Evolutionary conservation across 2,113 vertebrate species (phyloP).

Genomic region (Naja naja): DNA sequence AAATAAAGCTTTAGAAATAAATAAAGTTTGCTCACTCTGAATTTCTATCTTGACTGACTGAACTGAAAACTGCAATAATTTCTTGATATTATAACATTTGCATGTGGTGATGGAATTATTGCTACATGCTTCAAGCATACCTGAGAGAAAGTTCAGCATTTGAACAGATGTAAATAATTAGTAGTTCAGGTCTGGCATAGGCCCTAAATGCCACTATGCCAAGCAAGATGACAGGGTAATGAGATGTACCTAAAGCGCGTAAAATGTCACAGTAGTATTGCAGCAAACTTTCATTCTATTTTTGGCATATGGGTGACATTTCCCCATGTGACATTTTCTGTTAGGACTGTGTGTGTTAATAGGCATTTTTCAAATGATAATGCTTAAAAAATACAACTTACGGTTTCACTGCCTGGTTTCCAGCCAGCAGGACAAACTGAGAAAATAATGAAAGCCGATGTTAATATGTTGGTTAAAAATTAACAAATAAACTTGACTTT

Average conservation of each 20-base stretch:
- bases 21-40: background rate
- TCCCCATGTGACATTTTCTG: background rate
- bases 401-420: conserved; percentile 97
- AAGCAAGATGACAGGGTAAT: background rate
- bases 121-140: background rate
- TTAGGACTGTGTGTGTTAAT: background rate
- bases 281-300: background rate
- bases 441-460: conserved; percentile 12
- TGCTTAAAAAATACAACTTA: conserved; percentile 71
- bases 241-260: background rate
- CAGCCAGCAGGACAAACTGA: conserved; percentile 95
- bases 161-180: background rate
- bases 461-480: conserved; percentile 12
- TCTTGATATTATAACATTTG: background rate
- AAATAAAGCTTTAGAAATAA: background rate
- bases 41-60: background rate
- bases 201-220: background rate
- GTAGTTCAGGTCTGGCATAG: background rate
- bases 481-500: background rate
- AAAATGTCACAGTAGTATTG: background rate
- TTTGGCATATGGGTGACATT: background rate
- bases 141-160: background rate
- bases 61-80: background rate
- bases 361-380: background rate
- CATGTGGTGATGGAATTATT: background rate